A percentile compares a stretch with the other conserved stretches of the same genome.
Conservation (phyloP, 2,113 vertebrate genomes). For the Pterocles burchelli region DNA sequence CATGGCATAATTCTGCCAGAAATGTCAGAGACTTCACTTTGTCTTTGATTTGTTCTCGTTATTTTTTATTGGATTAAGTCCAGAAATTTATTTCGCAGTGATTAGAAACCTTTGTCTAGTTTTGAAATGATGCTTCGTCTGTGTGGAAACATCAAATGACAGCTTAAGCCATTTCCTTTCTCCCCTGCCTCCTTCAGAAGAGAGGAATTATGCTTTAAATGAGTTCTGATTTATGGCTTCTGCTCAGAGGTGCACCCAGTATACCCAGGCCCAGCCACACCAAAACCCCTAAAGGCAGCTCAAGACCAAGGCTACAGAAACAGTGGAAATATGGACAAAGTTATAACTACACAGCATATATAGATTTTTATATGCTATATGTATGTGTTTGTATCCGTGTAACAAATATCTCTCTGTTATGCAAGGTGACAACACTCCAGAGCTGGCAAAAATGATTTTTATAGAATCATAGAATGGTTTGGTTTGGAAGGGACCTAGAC, state of each 20-base stretch:
- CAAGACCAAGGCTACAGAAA: neutral
- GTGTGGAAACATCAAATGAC: neutral
- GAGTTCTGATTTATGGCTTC: neutral
- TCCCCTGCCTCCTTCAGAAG: neutral
- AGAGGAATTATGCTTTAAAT: neutral
- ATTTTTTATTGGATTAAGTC: neutral
- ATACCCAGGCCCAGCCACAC: neutral
- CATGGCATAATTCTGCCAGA: neutral
- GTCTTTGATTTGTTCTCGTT: neutral
- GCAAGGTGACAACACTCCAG: neutral
- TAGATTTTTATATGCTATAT: neutral
- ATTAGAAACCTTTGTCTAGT: neutral
- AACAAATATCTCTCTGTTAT: neutral
- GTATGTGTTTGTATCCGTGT: rapidly evolving
- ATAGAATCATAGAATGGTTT: too few relatives aligned
- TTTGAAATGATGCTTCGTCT: neutral
- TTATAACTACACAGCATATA: neutral
- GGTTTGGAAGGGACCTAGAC: neutral
- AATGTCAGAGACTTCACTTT: neutral
- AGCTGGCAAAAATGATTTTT: neutral
- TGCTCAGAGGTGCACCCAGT: neutral
- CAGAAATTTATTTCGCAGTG: neutral
- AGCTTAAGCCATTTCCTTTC: neutral
- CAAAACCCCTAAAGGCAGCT: neutral
- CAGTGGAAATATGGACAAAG: neutral